A percentile compares a stretch with the other conserved stretches of the same genome.
Conservation (phyloP, 2,797 vertebrate genomes). For the Enteromius afrohamiltoni region DNA sequence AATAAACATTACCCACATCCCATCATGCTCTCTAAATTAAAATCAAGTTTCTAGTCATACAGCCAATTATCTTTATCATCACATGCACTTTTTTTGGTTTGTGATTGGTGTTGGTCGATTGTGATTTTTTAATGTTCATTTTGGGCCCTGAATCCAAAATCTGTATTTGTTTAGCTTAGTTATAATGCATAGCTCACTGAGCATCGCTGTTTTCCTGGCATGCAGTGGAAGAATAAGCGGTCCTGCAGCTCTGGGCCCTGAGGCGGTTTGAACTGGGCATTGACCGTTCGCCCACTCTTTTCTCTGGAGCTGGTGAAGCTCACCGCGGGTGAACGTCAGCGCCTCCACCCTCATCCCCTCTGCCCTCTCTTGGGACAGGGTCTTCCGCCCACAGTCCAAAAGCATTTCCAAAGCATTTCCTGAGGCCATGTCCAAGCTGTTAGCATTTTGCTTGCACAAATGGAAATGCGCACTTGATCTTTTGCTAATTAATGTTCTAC, state of each 20-base stretch:
- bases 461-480: slow-evolving; percentile 3
- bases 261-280: slow-evolving; percentile 25
- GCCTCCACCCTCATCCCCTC: neutral
- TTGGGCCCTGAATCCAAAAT: neutral
- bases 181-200: neutral
- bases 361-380: neutral
- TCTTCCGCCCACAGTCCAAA: slow-evolving; percentile 29
- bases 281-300: slow-evolving; percentile 26
- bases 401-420: slow-evolving; percentile 15
- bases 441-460: no score
- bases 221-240: neutral
- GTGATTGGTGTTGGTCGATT: neutral
- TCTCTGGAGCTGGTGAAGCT: slow-evolving; percentile 19
- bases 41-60: neutral
- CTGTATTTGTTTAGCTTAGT: neutral
- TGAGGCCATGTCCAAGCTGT: neutral
- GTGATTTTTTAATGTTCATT: neutral
- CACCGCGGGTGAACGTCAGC: neutral
- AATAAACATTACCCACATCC: neutral
- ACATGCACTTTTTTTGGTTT: neutral
- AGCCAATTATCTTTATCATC: neutral
- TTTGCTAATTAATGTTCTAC: neutral
- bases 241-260: slow-evolving; percentile 18
- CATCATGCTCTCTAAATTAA: neutral
- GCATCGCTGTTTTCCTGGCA: slow-evolving; percentile 1